Evolutionary conservation across 2,797 vertebrate genomes (phyloP).

Genomic region (Poecile montanus): DNA sequence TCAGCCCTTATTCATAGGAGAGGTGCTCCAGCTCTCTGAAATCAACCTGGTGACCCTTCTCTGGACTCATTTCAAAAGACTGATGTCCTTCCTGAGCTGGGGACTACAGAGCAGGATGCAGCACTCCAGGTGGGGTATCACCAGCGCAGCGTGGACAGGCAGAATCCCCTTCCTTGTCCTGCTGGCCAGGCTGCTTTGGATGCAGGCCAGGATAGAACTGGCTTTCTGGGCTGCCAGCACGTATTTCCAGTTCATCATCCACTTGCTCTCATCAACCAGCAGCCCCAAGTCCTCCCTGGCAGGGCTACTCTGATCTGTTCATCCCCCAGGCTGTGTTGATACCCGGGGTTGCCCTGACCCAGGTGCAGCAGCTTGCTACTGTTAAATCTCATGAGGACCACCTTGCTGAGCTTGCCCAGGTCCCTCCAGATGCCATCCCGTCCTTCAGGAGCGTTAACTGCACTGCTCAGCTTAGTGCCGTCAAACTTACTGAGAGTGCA

Average conservation of each 20-base stretch:
- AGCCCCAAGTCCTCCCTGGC: background rate
- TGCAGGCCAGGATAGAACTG: background rate
- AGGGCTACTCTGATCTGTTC: background rate
- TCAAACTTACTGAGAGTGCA: background rate
- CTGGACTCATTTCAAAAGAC: background rate
- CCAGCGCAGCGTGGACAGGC: background rate
- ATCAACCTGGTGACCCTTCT: background rate
- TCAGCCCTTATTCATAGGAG: background rate
- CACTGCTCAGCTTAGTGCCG: background rate
- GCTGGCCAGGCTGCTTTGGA: background rate
- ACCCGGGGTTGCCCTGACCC: fast-evolving
- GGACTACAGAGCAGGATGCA: background rate
- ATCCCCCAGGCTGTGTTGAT: background rate
- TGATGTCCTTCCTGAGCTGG: background rate
- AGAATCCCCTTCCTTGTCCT: background rate
- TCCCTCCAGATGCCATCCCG: background rate
- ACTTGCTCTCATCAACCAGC: background rate
- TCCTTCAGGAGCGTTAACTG: background rate
- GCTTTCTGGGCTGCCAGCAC: fast-evolving
- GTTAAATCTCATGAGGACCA: background rate
- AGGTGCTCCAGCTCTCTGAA: background rate
- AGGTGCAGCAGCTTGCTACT: background rate
- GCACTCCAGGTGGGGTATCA: background rate
- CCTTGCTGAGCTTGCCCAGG: background rate
- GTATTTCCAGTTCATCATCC: background rate